Conservation (phyloP, 1,140 invertebrate genomes). For the Cherax quadricarinatus region DNA sequence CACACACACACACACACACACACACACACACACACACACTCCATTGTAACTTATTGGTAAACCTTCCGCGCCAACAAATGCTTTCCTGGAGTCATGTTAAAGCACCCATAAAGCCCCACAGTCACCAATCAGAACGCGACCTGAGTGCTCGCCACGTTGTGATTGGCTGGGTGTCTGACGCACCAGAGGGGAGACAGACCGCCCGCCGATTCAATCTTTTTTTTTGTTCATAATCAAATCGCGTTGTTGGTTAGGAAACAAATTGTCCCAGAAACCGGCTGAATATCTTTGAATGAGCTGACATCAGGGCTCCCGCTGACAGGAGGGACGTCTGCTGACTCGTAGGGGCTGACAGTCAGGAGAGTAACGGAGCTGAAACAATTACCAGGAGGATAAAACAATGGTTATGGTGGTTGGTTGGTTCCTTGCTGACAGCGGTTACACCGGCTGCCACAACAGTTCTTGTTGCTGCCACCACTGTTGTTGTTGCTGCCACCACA, state of each 20-base stretch:
- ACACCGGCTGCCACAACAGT: too few relatives aligned
- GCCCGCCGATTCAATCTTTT: neutral
- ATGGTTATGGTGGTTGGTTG: neutral
- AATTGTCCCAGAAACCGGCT: constrained; percentile 12
- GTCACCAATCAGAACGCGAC: constrained; percentile 6
- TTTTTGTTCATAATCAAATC: constrained; percentile 33
- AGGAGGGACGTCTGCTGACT: constrained; percentile 27
- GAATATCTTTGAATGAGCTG: constrained; percentile 40
- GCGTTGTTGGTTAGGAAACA: constrained; percentile 35
- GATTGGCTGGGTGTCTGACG: neutral
- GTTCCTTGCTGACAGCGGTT: neutral
- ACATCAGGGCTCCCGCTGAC: constrained; percentile 45
- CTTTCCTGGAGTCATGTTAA: neutral
- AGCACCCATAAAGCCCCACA: neutral
- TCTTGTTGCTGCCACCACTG: too few relatives aligned
- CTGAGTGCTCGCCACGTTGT: neutral
- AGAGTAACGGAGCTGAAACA: constrained; percentile 44
- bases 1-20: too few relatives aligned
- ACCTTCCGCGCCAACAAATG: neutral
- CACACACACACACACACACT: neutral
- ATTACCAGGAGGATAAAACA: neutral
- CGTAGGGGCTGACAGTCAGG: constrained; percentile 18
- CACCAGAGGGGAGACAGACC: constrained; percentile 3
- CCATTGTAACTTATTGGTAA: constrained; percentile 15
- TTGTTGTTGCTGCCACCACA: too few relatives aligned